Percentiles rank a stretch among this genome's conserved stretches.
Conservation (phyloP, 2,113 vertebrate species). For the Oceanodroma tethys region DNA sequence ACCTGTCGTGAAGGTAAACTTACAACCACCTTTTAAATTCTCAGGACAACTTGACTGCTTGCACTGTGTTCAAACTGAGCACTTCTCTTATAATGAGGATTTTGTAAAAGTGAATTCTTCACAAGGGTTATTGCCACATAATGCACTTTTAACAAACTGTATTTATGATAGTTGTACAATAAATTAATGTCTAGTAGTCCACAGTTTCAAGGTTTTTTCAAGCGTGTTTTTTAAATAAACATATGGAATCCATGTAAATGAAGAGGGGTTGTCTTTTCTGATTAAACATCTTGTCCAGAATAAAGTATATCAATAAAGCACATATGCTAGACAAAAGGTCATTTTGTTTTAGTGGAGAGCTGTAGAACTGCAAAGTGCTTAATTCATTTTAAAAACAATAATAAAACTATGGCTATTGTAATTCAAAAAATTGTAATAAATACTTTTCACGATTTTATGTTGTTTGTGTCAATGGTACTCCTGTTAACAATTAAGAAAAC, state of each 20-base stretch:
- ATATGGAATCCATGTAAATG: background rate
- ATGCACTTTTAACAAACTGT: slow-evolving; percentile 42
- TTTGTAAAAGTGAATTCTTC: background rate
- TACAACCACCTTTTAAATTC: background rate
- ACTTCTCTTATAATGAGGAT: background rate
- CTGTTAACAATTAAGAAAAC: background rate
- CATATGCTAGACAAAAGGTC: background rate
- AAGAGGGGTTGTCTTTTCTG: background rate
- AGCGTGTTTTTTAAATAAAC: background rate
- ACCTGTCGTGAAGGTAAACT: background rate
- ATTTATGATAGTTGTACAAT: background rate
- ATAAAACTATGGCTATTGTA: background rate
- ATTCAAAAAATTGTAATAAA: slow-evolving; percentile 20
- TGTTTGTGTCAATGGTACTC: background rate
- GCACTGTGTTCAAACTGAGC: slow-evolving; percentile 13
- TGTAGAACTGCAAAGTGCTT: background rate
- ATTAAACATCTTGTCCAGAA: background rate
- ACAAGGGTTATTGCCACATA: background rate
- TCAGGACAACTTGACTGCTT: slow-evolving; percentile 37
- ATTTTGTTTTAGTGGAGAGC: background rate
- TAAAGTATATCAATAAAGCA: background rate
- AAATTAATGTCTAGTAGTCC: background rate
- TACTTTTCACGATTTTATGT: background rate
- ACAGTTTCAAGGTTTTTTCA: background rate
- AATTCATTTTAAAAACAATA: background rate